phyloP scores from a whole-genome alignment of 2,113 vertebrate genomes.

The Lonchura striata region DNA sequence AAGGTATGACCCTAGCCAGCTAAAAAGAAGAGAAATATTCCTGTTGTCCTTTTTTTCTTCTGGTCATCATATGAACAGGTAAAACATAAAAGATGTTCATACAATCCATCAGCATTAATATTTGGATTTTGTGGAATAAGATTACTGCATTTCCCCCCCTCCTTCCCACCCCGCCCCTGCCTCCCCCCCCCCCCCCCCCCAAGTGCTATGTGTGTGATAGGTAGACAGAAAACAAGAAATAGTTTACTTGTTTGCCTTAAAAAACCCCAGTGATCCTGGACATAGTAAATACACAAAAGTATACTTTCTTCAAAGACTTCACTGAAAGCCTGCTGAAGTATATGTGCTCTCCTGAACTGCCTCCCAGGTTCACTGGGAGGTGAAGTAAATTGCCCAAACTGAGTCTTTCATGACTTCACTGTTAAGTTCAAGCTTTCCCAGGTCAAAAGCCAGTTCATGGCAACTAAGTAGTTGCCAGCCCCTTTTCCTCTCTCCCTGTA shows the following conservation, averaged over 20 bases:
- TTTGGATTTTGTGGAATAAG: background rate
- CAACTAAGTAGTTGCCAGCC: background rate
- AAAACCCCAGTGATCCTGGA: rapidly evolving
- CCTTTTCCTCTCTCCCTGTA: background rate
- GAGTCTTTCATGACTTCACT: background rate
- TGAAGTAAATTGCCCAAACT: background rate
- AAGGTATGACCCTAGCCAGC: background rate
- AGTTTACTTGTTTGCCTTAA: background rate
- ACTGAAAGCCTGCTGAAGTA: background rate
- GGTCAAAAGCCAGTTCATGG: background rate
- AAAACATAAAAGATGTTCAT: background rate
- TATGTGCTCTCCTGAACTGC: background rate
- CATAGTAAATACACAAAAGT: background rate
- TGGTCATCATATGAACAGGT: background rate
- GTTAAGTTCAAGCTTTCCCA: background rate
- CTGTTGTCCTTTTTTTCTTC: background rate
- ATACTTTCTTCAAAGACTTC: background rate
- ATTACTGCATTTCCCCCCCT: background rate
- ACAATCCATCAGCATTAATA: background rate
- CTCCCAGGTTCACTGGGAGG: background rate
- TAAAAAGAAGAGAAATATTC: background rate
- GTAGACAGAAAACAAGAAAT: background rate
- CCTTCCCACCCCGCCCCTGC: too few relatives aligned
- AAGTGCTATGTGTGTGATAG: background rate
- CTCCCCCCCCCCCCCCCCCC: rapidly evolving